These are phyloP conservation scores for Apamea epomidion DNA, from an alignment of 2,888 invertebrate genomes.

Conservation along the genomic window DNA sequence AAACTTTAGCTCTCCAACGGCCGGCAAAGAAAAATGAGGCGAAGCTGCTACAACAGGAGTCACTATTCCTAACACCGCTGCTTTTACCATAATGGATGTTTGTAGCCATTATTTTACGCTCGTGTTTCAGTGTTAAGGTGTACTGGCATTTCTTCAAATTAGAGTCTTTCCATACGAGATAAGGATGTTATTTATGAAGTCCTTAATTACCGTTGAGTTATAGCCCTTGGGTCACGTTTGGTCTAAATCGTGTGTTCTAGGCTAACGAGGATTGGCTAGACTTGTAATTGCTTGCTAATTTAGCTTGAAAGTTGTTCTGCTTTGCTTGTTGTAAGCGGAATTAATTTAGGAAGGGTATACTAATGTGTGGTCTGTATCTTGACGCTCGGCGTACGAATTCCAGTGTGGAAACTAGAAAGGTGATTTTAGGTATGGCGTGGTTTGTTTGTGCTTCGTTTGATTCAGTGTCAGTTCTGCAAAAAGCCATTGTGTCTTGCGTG, in stretches of 20 bases:
- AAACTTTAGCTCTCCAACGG: slow-evolving; percentile 57
- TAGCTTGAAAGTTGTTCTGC: not conserved
- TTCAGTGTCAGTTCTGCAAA: not conserved
- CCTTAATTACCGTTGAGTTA: slow-evolving; percentile 62
- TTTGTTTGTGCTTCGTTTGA: not conserved
- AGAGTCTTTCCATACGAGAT: slow-evolving; percentile 65
- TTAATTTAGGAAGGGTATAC: not conserved
- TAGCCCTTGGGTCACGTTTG: slow-evolving; percentile 28
- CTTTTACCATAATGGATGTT: slow-evolving; percentile 81
- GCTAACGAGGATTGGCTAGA: slow-evolving; percentile 43
- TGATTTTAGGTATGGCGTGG: not conserved
- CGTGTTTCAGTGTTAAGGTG: slow-evolving; percentile 67
- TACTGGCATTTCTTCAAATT: slow-evolving; percentile 72
- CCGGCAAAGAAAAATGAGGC: slow-evolving; percentile 77
- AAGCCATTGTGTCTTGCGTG: not conserved
- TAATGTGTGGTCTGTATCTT: not conserved
- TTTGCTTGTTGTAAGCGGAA: not conserved
- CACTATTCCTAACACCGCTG: slow-evolving; percentile 76
- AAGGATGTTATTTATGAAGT: slow-evolving; percentile 66
- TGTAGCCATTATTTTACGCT: slow-evolving; percentile 67
- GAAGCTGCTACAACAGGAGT: slow-evolving; percentile 72
- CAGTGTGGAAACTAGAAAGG: not conserved
- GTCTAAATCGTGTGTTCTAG: slow-evolving; percentile 30
- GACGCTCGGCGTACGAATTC: not conserved
- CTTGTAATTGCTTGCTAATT: slow-evolving; percentile 13